phyloP scores from a whole-genome alignment of 2,888 invertebrate genomes.

The Lysandra coridon region DNA sequence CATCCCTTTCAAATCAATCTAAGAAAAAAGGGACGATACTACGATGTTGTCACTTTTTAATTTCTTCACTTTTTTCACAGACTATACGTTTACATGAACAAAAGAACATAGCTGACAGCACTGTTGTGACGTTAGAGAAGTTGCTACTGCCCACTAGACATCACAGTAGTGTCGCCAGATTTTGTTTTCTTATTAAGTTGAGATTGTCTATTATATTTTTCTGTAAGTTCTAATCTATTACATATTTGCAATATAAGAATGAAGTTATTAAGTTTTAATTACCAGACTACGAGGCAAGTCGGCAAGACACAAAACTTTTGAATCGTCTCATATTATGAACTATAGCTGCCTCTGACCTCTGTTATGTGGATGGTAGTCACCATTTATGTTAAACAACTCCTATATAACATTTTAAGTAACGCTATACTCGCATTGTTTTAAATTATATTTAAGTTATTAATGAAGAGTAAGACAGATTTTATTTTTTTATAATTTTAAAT shows the following conservation, averaged over 20 bases:
- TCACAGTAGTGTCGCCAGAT: neutral
- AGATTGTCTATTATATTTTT: neutral
- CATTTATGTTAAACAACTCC: neutral
- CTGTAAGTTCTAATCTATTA: neutral
- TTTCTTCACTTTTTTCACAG: no score
- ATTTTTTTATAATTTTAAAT: constrained; percentile 32
- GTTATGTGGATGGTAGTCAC: neutral
- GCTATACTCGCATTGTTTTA: constrained; percentile 11
- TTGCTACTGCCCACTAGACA: neutral
- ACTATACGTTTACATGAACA: neutral
- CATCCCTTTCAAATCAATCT: no score
- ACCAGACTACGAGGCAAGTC: no score
- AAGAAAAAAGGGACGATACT: no score
- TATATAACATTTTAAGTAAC: neutral
- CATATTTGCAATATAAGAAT: neutral
- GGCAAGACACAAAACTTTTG: neutral
- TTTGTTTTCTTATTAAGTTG: neutral
- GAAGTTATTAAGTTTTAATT: neutral
- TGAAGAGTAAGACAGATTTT: constrained; percentile 15
- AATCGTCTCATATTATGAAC: neutral
- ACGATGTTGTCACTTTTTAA: no score
- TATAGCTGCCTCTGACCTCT: neutral
- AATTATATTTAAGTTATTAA: constrained; percentile 8
- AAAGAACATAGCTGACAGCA: neutral
- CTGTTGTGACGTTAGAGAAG: neutral